Evolutionary conservation across 1,140 invertebrate species (phyloP).

Genomic region (Euborellia annulipes): DNA sequence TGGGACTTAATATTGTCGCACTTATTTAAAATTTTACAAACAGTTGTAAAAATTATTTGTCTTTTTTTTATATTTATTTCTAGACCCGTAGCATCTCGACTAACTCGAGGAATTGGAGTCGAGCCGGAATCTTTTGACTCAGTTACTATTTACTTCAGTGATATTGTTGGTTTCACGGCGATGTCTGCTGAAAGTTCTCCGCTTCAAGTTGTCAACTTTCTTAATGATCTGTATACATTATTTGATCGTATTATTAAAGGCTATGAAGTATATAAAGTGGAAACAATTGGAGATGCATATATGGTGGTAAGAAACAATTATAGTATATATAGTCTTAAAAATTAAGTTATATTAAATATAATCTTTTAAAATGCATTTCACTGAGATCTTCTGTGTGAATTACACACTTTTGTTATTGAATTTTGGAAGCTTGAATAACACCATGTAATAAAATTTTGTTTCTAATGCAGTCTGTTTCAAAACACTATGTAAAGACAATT

Average conservation of each 20-base stretch:
- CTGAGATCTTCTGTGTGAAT: no score
- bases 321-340: no score
- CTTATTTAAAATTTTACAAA: no score
- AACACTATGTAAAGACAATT: no score
- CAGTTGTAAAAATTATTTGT: no score
- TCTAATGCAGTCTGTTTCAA: no score
- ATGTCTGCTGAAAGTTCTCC: slow-evolving; percentile 92
- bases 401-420: no score
- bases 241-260: slow-evolving; percentile 88
- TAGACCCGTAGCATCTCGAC: slow-evolving; percentile 63
- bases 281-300: slow-evolving; percentile 85
- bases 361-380: no score
- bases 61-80: no score
- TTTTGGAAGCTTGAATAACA: no score
- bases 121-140: slow-evolving; percentile 89
- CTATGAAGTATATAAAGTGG: slow-evolving; percentile 94
- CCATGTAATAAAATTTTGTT: no score
- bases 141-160: slow-evolving; percentile 94
- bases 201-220: slow-evolving; percentile 83
- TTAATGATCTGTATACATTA: slow-evolving; percentile 88
- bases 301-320: slow-evolving; percentile 58
- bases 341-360: slow-evolving; percentile 5
- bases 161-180: slow-evolving; percentile 95
- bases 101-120: slow-evolving; percentile 78
- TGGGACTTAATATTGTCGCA: no score